Base-by-base conservation (phyloP, 2,113 vertebrate species). In the Rynchops niger region DNA sequence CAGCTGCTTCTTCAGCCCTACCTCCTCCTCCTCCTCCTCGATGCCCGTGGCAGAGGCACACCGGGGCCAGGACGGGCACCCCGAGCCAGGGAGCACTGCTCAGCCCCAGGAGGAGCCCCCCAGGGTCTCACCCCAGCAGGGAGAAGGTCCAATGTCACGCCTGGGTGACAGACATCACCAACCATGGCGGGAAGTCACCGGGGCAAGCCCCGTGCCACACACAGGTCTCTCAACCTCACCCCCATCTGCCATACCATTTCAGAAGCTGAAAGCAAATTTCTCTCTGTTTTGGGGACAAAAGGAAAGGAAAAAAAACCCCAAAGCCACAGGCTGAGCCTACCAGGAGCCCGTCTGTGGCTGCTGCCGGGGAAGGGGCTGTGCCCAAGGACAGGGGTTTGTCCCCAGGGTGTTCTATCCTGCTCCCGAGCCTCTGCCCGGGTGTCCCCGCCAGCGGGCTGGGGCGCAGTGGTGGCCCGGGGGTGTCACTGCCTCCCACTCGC, bases 311-410 rank as follows among this genome's bases (percentile, higher is more conserved):
- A 26, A 19, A 23, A 11, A 61, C 5, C 18, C 20, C 22, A 65
- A 77, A 82, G 13, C 23, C 45, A 30, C 58, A 34, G 4, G 6
- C 58, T 25, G 62, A 87, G n/a, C 8, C 17, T 27, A 11, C 12
- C 26, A 7, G 2, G 9, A 91, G 49, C 17, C 49, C 5, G 12
- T 13, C 15, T 30, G 52, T 3, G 6, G 65, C 42, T 62, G 62
- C 45, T 3, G 3, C 15, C 3, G 2, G 15, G 10, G 12, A 66
- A 65, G 4, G 3, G n/a, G 34, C 59, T 0, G 0, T 11, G 52
- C 55, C 50, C 32, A 58, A 36, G 42, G 61, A 49, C 1, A 0
- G 27, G 10, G 18, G 8, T 26, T 40, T 62, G 61, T 58, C 65
- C 32, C 56, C n/a, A 1, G 1, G 10, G 5, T 6, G 45, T 17